phyloP scores from a whole-genome alignment of 2,888 invertebrate genomes.

The Tenodera sinensis region DNA sequence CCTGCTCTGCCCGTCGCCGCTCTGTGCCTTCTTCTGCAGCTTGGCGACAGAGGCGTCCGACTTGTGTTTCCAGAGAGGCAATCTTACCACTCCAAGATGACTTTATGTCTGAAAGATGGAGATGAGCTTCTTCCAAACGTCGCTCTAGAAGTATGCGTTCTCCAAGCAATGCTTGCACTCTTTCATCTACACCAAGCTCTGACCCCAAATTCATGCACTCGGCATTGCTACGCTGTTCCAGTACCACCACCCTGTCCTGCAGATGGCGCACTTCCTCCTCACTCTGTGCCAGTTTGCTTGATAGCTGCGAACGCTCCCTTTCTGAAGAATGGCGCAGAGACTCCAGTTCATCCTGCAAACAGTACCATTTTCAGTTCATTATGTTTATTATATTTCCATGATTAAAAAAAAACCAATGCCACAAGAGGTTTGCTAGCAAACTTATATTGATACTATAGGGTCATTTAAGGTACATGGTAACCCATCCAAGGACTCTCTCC shows the following conservation, averaged over 20 bases:
- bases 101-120: constrained; percentile 85
- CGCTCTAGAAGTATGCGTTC: constrained; percentile 68
- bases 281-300: constrained; percentile 65
- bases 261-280: constrained; percentile 74
- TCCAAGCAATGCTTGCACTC: constrained; percentile 54
- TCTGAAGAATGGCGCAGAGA: constrained; percentile 69
- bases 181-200: constrained; percentile 49
- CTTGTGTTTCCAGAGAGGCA: constrained; percentile 83
- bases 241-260: constrained; percentile 57
- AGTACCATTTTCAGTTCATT: neutral
- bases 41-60: constrained; percentile 75
- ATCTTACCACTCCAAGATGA: constrained; percentile 91
- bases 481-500: too few relatives aligned
- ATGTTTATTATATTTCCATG: neutral
- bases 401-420: too few relatives aligned
- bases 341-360: constrained; percentile 71
- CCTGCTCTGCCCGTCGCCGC: constrained; percentile 66
- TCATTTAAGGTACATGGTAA: too few relatives aligned
- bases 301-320: constrained; percentile 64
- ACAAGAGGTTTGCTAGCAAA: neutral
- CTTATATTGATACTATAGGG: too few relatives aligned
- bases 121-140: constrained; percentile 77
- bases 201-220: constrained; percentile 36
- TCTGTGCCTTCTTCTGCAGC: constrained; percentile 82
- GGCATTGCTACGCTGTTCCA: constrained; percentile 48